phyloP scores from a whole-genome alignment of 1,140 invertebrate genomes.

The Xylocopa sonorina region DNA sequence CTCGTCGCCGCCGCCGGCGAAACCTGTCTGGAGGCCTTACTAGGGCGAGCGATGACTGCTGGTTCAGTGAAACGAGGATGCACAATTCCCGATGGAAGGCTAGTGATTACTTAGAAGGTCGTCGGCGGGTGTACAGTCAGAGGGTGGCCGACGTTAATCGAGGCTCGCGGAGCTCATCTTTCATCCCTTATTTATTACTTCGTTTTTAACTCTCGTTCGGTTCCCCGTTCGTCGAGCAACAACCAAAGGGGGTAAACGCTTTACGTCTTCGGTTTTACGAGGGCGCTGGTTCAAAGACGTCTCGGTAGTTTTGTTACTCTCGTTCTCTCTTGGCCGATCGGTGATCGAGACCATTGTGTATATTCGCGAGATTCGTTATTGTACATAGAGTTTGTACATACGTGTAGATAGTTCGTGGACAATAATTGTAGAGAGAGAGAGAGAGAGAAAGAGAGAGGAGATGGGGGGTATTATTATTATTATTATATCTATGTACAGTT shows the following conservation, averaged over 20 bases:
- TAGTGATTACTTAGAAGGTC: conserved; percentile 69
- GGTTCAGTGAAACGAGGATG: not conserved
- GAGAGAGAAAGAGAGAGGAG: not conserved
- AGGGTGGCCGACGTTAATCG: not conserved
- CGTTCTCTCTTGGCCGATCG: not conserved
- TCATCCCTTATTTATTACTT: not conserved
- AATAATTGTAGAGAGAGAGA: conserved; percentile 66
- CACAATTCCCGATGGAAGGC: conserved; percentile 68
- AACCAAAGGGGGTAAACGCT: not conserved
- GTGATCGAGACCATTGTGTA: no score
- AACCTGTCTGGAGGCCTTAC: conserved; percentile 90
- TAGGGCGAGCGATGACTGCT: conserved; percentile 72
- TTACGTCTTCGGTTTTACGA: conserved; percentile 69
- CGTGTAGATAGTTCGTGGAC: conserved; percentile 74
- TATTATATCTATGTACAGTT: conserved; percentile 10
- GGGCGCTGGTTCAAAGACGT: not conserved
- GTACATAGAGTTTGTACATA: conserved; percentile 72
- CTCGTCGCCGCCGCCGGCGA: conserved; percentile 81
- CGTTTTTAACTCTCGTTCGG: not conserved
- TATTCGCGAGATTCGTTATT: conserved; percentile 39
- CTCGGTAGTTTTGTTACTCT: not conserved
- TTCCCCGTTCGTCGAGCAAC: not conserved
- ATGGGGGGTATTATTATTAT: not conserved
- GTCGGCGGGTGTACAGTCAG: not conserved
- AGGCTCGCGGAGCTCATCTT: no score